Base-by-base conservation (phyloP, 2,888 invertebrate genomes). In the Boloria selene region DNA sequence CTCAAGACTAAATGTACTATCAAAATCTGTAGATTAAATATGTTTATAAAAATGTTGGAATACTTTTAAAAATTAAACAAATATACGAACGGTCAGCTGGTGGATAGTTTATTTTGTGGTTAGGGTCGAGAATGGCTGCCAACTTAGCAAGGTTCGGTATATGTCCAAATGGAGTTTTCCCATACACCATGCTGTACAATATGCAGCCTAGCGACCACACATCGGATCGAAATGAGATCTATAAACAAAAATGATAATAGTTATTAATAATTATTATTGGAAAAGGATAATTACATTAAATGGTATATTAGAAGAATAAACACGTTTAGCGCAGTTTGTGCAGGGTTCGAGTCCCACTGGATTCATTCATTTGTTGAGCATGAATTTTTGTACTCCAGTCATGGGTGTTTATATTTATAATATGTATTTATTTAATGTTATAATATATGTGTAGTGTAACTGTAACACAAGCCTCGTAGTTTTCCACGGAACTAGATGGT, bases 121-220 rank as follows among this genome's bases (percentile, higher is more conserved):
- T 93, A 13, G 95, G 95, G 86, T 95, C 95, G 55, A 94, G 94
- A 73, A 98, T 97, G 67, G 96, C 96, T 73, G 93, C 93, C 61
- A 97, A 92, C 88, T 98, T 98, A 49, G 94, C 94, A 82, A 95
- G 93, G 70, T 94, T 93, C 73, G 95, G 93, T 72, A 98, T 94
- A 84, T 97, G 95, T 50, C 96, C 95, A 87, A 98, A 99, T 0
- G 99, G 99, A 1, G 98, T 97, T 76, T 94, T 94, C 0, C 97
- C 96, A 85, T 98, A 99, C 50, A 98, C 94, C 87, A 99, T 93
- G 84, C 97, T 95, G 91, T 98, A 99, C 70, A 99, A 93, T 79
- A 99, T 99, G 84, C 98, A 99, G 22, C 99, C 99, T 73, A 99
- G 92, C 0, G 98, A 98, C 99, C 99, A 99, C 61, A 99, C 97